These are phyloP conservation scores for Nasalis larvatus DNA, from an alignment of 2,113 vertebrate genomes.

Conservation along the genomic window DNA sequence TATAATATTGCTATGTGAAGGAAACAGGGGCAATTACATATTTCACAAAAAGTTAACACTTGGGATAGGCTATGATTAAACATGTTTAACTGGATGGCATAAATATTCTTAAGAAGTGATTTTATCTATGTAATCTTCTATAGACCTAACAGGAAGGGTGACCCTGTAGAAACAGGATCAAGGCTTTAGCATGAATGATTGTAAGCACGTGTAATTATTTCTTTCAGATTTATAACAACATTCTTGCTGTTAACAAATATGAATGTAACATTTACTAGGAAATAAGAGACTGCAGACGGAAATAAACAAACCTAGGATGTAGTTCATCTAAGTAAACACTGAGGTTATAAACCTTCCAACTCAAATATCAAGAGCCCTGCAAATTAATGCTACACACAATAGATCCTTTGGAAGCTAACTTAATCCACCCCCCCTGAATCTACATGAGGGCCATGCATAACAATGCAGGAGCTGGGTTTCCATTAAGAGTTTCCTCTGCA, in stretches of 20 bases:
- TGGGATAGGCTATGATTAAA: no score
- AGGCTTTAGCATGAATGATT: slow-evolving; percentile 64
- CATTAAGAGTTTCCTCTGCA: slow-evolving; percentile 94
- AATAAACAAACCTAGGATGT: slow-evolving; percentile 92
- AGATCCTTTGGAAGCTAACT: slow-evolving; percentile 93
- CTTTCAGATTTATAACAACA: slow-evolving; percentile 75
- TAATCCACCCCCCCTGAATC: slow-evolving; percentile 97
- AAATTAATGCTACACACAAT: slow-evolving; percentile 93
- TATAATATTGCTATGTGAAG: slow-evolving; percentile 6
- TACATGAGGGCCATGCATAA: slow-evolving; percentile 92
- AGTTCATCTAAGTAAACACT: slow-evolving; percentile 94
- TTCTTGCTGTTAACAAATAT: slow-evolving; percentile 85
- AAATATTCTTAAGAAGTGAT: slow-evolving; percentile 55
- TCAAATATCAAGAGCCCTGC: slow-evolving; percentile 90
- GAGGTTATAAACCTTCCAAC: slow-evolving; percentile 94
- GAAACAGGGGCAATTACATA: neutral
- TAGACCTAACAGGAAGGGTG: slow-evolving; percentile 35
- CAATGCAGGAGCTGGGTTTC: slow-evolving; percentile 94
- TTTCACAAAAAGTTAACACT: slow-evolving; percentile 27
- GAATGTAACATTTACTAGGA: slow-evolving; percentile 85
- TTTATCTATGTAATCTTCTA: slow-evolving; percentile 27
- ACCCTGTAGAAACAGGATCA: neutral
- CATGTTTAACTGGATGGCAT: slow-evolving; percentile 14
- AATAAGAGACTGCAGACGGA: slow-evolving; percentile 89
- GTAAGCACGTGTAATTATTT: slow-evolving; percentile 78